Conservation (phyloP, 2,888 invertebrate genomes). For the Agonopterix arenella region DNA sequence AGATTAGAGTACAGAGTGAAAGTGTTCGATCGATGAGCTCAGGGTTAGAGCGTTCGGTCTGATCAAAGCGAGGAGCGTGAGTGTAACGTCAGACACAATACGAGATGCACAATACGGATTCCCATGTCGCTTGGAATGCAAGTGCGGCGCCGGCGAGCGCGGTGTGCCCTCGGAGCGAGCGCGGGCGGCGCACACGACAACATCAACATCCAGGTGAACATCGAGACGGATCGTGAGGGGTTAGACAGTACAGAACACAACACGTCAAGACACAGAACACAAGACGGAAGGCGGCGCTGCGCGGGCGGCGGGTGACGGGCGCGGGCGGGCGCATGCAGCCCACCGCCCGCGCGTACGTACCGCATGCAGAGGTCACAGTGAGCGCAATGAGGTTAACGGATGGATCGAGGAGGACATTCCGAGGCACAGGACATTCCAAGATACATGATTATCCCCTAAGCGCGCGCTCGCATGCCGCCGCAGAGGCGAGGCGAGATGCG, state of each 20-base stretch:
- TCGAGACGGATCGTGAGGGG: constrained; percentile 47
- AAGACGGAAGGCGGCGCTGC: constrained; percentile 50
- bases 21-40: constrained; percentile 15
- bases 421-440: constrained; percentile 79
- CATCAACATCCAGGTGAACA: constrained; percentile 57
- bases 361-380: constrained; percentile 68
- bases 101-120: constrained; percentile 55
- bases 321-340: constrained; percentile 63
- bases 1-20: constrained; percentile 21
- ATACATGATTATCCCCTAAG: constrained; percentile 77
- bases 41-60: constrained; percentile 18
- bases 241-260: constrained; percentile 62
- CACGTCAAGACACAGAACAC: constrained; percentile 74
- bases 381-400: constrained; percentile 62
- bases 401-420: constrained; percentile 77
- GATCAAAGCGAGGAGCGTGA: constrained; percentile 20
- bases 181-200: constrained; percentile 30
- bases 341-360: constrained; percentile 54
- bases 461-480: constrained; percentile 56
- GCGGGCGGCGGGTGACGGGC: constrained; percentile 34
- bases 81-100: constrained; percentile 36
- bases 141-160: constrained; percentile 47
- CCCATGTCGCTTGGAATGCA: constrained; percentile 78
- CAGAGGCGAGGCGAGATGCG: constrained; percentile 31
- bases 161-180: constrained; percentile 24